Evolutionary conservation across 1,140 invertebrate species (phyloP).

Genomic region (Coelopa frigida): DNA sequence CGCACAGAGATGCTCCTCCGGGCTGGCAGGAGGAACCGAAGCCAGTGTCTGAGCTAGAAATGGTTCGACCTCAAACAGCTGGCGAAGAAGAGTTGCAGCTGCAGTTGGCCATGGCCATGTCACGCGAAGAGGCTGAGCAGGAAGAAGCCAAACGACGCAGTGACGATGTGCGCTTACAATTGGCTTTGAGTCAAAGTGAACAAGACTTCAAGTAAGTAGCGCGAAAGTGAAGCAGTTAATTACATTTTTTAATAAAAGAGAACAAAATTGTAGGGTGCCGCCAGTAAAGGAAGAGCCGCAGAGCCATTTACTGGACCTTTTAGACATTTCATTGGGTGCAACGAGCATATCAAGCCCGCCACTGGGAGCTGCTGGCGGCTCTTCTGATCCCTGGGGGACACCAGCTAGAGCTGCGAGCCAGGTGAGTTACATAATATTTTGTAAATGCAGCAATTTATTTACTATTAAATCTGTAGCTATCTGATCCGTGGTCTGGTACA

Average conservation of each 20-base stretch:
- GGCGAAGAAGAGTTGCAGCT: conserved; percentile 98
- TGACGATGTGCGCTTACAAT: conserved; percentile 88
- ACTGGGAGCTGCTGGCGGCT: conserved; percentile 30
- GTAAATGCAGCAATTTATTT: background rate
- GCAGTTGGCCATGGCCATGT: conserved; percentile 96
- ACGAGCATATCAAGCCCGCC: conserved; percentile 45
- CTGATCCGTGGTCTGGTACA: conserved; percentile 53
- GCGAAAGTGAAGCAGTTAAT: background rate
- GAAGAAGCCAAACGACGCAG: conserved; percentile 87
- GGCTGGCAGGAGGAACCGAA: conserved; percentile 39
- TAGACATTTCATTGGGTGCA: conserved; percentile 70
- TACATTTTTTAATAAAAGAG: background rate
- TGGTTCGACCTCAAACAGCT: conserved; percentile 87
- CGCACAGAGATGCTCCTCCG: conserved; percentile 42
- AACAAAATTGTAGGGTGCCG: conserved; percentile 1
- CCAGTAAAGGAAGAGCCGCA: conserved; percentile 42
- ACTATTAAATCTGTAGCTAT: conserved; percentile 31
- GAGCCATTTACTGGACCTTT: conserved; percentile 71
- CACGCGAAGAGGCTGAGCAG: conserved; percentile 95
- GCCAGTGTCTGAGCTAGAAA: conserved; percentile 70
- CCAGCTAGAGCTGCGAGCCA: conserved; percentile 48
- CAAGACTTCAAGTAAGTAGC: conserved; percentile 79
- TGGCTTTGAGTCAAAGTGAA: conserved; percentile 88
- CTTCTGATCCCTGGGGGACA: conserved; percentile 64
- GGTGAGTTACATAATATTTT: conserved; percentile 5